Evolutionary conservation across 2,888 invertebrate genomes (phyloP), one percentile per base, ranked within the genome.

Genomic region (Chironomus riparius): DNA sequence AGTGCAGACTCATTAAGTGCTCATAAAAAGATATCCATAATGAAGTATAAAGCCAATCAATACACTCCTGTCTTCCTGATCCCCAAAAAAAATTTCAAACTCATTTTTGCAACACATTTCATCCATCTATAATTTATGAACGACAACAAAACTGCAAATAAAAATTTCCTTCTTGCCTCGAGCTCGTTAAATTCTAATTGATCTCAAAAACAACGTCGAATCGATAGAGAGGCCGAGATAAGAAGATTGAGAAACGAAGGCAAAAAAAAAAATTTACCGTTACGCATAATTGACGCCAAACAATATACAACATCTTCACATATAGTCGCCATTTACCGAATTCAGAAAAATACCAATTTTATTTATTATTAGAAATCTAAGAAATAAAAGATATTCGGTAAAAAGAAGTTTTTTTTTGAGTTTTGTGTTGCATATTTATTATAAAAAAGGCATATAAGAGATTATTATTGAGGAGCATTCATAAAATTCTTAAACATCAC

Each of bases 271-370:
- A 24, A n/a, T 71, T 50, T 72, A 72, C 72, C 72, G 72, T 72
- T 72, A 72, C 38, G 61, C 72, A 72, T 72, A 72, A 72, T 72
- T 72, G 72, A 62, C 62, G 72, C 72, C 48, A 70, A 47, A 70
- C 61, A 62, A 62, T 50, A 72, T 38, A 38, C 38, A 38, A 50
- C 22, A 7, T 65, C 65, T 65, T 24, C 22, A 65, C n/a, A 56
- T 56, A 56, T 65, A 65, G 56, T 56, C 56, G 56, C 56, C 56
- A 56, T 56, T 38, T 38, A 38, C 38, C 56, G 15, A 56, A 56
- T 56, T 38, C 38, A 38, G 38, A 38, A 38, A 38, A 38, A 38
- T 38, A 38, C 38, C 38, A 38, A 38, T 38, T 38, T n/a, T 56
- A 56, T 56, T 56, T 56, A 65, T 65, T 13, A 65, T 65, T 65